Base-by-base conservation (phyloP, 2,888 invertebrate species). In the Eupithecia inturbata region DNA sequence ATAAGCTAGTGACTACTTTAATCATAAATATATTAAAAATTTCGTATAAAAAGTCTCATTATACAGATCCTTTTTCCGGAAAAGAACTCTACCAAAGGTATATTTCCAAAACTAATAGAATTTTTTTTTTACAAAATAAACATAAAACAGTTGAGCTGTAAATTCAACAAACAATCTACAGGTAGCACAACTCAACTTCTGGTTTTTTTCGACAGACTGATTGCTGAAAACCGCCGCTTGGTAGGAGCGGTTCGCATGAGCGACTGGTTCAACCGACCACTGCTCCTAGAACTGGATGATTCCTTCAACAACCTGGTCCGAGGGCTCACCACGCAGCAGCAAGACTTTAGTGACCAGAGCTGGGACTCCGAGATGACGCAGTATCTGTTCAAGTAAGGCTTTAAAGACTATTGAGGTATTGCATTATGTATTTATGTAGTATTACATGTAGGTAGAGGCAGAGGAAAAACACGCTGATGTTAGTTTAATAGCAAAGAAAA, bases 301-400 rank as follows among this genome's bases (percentile, higher is more conserved):
- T 95, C 96, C 69, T 96, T 97, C 83, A 97, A 97, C 86, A 96
- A 96, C 76, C 93, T 98, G 71, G 95, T 96, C 1, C 93, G 98
- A 90, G 97, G 98, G 10, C 94, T 98, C 84, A 94, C 96, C 4
- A 96, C 96, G 19, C 98, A 98, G 85, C 96, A 96, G 0, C 96
- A 97, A 89, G 96, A 97, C 83, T 95, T 95, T 80, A 96, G 97
- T 76, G 98, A 98, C 88, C 96, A 96, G 79, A 97, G 95, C 89
- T 97, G 97, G 90, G 97, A 97, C 81, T 95, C 94, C 73, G 97
- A 97, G 93, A 97, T 97, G 74, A 92, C 92, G 16, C 91, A 93
- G 79, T 93, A 89, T 81, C 82, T 92, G 10, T 93, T 94, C 83
- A 93, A 88, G 63, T 64, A 33, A 64, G 63, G 9, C 4, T 64